Conservation (phyloP, 2,113 vertebrate genomes). For the Todiramphus saurophagus region DNA sequence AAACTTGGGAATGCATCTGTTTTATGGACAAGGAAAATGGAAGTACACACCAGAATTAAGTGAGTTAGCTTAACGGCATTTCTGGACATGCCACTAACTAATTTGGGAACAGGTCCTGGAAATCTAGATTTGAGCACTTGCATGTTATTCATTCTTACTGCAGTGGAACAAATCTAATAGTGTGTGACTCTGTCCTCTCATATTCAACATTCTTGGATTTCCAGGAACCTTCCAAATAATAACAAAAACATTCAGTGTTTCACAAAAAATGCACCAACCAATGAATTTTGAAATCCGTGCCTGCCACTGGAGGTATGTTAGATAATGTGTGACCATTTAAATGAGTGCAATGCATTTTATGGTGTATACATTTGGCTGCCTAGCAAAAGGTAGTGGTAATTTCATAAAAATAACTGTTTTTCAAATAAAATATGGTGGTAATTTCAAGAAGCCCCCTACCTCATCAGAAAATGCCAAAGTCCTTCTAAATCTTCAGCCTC, state of each 20-base stretch:
- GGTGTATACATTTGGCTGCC: not conserved
- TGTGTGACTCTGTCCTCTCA: not conserved
- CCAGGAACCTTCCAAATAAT: not conserved
- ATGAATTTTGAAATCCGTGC: not conserved
- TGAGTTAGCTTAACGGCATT: not conserved
- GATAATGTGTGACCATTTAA: not conserved
- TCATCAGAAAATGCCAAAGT: constrained; percentile 13
- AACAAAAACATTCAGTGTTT: not conserved
- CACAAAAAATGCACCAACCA: not conserved
- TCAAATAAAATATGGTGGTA: not conserved
- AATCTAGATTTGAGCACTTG: not conserved
- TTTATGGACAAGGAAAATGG: not conserved
- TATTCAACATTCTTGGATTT: not conserved
- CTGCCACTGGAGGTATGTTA: not conserved
- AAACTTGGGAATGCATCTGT: not conserved
- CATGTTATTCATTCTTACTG: accelerated
- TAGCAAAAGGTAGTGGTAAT: not conserved
- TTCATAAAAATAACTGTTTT: not conserved
- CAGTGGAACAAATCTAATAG: not conserved
- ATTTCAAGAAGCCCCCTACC: constrained; percentile 15
- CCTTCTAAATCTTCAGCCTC: constrained; percentile 46
- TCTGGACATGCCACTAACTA: not conserved
- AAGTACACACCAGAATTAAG: not conserved
- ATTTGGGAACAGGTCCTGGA: not conserved
- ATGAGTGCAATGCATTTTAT: not conserved